Evolutionary conservation across 2,113 vertebrate genomes (phyloP).

Genomic region (Pimephales promelas): DNA sequence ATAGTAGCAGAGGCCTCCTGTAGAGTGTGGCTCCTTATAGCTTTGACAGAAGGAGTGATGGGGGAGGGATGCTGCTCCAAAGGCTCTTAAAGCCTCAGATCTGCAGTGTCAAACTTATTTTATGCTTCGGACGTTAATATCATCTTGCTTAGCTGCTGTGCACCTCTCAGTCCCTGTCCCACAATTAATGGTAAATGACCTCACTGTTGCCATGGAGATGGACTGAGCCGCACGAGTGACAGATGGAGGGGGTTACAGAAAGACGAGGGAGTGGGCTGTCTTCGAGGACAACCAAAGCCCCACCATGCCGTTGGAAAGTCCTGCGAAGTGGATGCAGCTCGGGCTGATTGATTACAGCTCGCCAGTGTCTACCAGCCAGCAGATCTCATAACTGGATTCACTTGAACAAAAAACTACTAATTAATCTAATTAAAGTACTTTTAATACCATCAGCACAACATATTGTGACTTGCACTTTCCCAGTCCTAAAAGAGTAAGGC

Average conservation of each 20-base stretch:
- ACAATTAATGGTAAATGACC: constrained; percentile 38
- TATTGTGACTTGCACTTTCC: constrained; percentile 15
- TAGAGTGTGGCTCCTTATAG: constrained; percentile 18
- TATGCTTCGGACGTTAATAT: constrained; percentile 10
- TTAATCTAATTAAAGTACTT: background rate
- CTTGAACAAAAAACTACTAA: background rate
- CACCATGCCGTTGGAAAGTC: background rate
- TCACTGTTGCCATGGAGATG: constrained; percentile 52
- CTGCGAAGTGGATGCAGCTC: background rate
- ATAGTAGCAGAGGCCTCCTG: constrained; percentile 31
- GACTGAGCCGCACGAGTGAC: constrained; percentile 37
- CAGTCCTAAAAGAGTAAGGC: background rate
- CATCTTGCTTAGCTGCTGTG: background rate
- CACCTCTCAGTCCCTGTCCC: background rate
- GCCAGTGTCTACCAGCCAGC: background rate
- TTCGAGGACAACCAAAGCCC: constrained; percentile 14
- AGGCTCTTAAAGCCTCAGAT: constrained; percentile 9
- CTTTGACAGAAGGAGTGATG: constrained; percentile 28
- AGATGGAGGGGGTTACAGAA: constrained; percentile 54
- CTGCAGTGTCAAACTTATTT: constrained; percentile 27
- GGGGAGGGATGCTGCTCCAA: background rate
- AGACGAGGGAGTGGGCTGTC: constrained; percentile 37
- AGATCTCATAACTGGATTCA: background rate
- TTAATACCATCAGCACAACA: background rate
- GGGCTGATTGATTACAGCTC: background rate